Conservation (phyloP, 2,113 vertebrate species). For the Panurus biarmicus region DNA sequence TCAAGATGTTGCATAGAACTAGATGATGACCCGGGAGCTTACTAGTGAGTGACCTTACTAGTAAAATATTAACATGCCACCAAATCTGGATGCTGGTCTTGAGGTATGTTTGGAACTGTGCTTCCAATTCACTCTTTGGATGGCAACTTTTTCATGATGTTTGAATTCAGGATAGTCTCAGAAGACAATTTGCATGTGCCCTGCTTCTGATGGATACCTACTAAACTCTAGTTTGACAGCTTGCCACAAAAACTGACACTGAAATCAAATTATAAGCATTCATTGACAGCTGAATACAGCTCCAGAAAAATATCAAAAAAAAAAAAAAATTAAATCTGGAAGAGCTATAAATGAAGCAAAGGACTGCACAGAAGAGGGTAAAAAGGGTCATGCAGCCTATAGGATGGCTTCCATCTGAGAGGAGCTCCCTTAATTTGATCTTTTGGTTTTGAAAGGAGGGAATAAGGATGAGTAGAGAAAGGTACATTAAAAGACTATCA, state of each 20-base stretch:
- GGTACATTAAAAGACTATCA: background rate
- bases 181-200: background rate
- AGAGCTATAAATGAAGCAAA: background rate
- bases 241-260: background rate
- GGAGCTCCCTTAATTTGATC: background rate
- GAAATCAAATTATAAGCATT: background rate
- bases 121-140: background rate
- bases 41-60: background rate
- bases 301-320: background rate
- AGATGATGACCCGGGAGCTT: background rate
- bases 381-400: background rate
- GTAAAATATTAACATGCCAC: background rate
- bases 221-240: background rate
- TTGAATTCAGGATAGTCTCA: background rate
- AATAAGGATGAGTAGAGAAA: background rate
- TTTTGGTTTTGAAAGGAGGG: background rate
- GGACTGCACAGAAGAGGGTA: background rate
- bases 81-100: background rate
- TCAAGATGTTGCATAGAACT: background rate
- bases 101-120: background rate
- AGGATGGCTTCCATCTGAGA: background rate
- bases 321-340: background rate
- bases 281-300: background rate
- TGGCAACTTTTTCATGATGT: background rate
- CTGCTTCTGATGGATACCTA: background rate